These are phyloP conservation scores for Valencia hispanica DNA, from an alignment of 2,797 vertebrate genomes.

Conservation along the genomic window DNA sequence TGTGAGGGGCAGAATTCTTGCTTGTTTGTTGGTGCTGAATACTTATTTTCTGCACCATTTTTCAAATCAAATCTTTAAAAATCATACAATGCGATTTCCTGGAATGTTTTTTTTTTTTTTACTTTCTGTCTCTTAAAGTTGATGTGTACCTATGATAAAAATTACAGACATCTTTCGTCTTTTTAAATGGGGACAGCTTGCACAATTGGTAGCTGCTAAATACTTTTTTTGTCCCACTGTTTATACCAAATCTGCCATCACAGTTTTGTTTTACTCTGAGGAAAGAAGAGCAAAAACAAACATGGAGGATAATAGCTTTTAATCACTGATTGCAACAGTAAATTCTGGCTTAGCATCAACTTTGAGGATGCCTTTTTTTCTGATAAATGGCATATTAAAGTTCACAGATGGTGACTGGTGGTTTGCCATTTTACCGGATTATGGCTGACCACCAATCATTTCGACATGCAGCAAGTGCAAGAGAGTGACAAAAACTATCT, in stretches of 20 bases:
- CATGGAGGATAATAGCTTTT: slow-evolving; percentile 11
- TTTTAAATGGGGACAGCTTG: too few relatives aligned
- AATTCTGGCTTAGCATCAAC: slow-evolving; percentile 37
- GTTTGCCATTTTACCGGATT: slow-evolving; percentile 59
- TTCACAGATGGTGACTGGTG: slow-evolving; percentile 56
- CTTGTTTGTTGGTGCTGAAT: too few relatives aligned
- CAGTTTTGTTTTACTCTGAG: background rate
- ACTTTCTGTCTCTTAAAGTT: too few relatives aligned
- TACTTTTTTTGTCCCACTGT: background rate
- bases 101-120: too few relatives aligned
- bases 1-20: too few relatives aligned
- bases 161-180: too few relatives aligned
- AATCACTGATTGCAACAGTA: slow-evolving; percentile 53
- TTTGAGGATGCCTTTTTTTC: slow-evolving; percentile 47
- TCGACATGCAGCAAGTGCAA: slow-evolving; percentile 39
- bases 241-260: background rate
- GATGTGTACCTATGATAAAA: too few relatives aligned
- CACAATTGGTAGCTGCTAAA: too few relatives aligned
- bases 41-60: too few relatives aligned
- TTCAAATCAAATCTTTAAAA: too few relatives aligned
- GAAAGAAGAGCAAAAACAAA: background rate
- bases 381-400: slow-evolving; percentile 61
- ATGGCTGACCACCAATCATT: slow-evolving; percentile 67
- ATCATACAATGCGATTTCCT: too few relatives aligned
- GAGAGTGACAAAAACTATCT: slow-evolving; percentile 57